phyloP scores from a whole-genome alignment of 2,797 vertebrate genomes.

The Choloepus didactylus region DNA sequence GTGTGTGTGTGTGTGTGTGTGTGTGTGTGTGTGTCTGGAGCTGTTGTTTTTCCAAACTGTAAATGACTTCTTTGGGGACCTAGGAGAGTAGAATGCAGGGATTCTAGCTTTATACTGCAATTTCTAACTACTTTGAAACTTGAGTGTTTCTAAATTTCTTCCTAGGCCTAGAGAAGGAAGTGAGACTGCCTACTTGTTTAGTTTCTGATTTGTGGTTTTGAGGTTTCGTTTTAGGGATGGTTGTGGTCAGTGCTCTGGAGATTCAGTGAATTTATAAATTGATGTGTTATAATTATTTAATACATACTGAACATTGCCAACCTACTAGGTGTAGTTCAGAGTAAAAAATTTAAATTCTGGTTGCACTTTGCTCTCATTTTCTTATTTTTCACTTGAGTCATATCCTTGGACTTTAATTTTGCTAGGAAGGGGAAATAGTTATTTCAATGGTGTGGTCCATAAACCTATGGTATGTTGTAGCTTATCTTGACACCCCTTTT shows the following conservation, averaged over 20 bases:
- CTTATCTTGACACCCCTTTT: not conserved
- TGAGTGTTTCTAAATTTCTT: conserved; percentile 70
- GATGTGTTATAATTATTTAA: conserved; percentile 29
- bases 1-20: not conserved
- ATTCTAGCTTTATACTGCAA: conserved; percentile 71
- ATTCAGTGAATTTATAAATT: conserved; percentile 44
- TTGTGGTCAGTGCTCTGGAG: conserved; percentile 29
- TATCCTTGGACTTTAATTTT: conserved; percentile 1
- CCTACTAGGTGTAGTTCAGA: not conserved
- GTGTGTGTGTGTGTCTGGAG: no score
- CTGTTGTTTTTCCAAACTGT: conserved; percentile 52
- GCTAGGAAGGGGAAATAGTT: not conserved
- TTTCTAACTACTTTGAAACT: conserved; percentile 52
- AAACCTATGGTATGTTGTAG: not conserved
- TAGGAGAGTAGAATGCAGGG: conserved; percentile 61
- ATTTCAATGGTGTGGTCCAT: not conserved
- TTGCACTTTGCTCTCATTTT: conserved; percentile 36
- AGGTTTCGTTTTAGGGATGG: conserved; percentile 75
- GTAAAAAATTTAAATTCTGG: conserved; percentile 8
- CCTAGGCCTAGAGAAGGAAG: conserved; percentile 70
- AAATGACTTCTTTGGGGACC: not conserved
- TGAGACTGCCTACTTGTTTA: conserved; percentile 39
- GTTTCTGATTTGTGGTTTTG: conserved; percentile 82
- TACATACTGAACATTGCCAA: not conserved
- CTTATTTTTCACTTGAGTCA: conserved; percentile 11